Evolutionary conservation across 2,113 vertebrate species (phyloP).

Genomic region (Enhydra lutris): DNA sequence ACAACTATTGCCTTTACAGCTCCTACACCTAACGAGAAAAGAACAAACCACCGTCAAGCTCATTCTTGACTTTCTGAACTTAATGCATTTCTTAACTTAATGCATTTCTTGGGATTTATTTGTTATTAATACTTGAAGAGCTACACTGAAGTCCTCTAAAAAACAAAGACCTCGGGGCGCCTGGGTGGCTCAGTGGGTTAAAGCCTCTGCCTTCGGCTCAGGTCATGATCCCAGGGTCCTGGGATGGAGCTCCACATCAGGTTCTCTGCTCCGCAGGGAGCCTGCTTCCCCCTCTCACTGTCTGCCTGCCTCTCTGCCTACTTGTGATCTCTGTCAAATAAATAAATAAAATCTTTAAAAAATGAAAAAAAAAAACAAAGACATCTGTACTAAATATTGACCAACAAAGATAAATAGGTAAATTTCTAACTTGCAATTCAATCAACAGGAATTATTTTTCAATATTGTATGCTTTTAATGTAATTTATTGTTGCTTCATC

Average conservation of each 20-base stretch:
- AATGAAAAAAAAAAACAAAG: too few relatives aligned
- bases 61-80: not conserved
- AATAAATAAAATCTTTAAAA: too few relatives aligned
- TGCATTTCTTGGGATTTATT: not conserved
- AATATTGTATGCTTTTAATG: not conserved
- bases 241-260: too few relatives aligned
- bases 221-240: too few relatives aligned
- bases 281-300: too few relatives aligned
- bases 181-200: too few relatives aligned
- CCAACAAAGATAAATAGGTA: not conserved
- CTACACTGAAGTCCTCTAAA: not conserved
- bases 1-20: not conserved
- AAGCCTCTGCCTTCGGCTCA: too few relatives aligned
- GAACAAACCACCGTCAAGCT: not conserved
- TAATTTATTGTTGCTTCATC: not conserved
- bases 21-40: not conserved
- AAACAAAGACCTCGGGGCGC: not conserved
- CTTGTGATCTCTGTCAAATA: too few relatives aligned
- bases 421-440: not conserved
- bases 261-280: too few relatives aligned
- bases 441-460: not conserved
- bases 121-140: not conserved
- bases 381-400: not conserved
- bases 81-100: not conserved
- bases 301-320: too few relatives aligned